phyloP scores from a whole-genome alignment of 2,113 vertebrate genomes.

The Coryphaenoides rupestris region DNA sequence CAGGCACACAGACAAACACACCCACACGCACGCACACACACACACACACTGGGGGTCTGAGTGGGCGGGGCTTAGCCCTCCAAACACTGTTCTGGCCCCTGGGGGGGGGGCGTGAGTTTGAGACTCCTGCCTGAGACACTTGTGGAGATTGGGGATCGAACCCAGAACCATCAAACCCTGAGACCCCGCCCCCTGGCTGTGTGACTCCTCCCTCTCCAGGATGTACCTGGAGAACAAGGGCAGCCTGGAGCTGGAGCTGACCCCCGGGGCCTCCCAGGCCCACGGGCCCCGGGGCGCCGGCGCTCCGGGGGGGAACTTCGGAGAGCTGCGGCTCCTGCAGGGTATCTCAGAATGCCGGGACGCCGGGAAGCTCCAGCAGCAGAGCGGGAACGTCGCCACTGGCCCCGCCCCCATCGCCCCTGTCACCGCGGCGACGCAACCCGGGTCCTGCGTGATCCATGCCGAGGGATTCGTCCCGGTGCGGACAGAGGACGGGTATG shows the following conservation, averaged over 20 bases:
- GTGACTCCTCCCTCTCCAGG: too few relatives aligned
- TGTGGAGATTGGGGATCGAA: too few relatives aligned
- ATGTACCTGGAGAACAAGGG: constrained; percentile 86
- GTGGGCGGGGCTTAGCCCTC: too few relatives aligned
- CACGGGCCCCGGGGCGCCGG: constrained; percentile 60
- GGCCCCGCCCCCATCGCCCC: too few relatives aligned
- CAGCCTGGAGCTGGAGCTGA: constrained; percentile 79
- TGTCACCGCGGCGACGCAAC: too few relatives aligned
- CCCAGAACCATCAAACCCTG: too few relatives aligned
- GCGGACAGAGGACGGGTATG: constrained; percentile 67
- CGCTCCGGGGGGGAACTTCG: constrained; percentile 66
- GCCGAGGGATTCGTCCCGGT: constrained; percentile 51
- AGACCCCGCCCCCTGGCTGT: too few relatives aligned
- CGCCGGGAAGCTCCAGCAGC: constrained; percentile 73
- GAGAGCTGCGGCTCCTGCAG: constrained; percentile 75
- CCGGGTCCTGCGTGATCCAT: constrained; percentile 52
- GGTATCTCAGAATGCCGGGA: constrained; percentile 73
- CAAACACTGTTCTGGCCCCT: too few relatives aligned
- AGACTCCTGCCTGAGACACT: too few relatives aligned
- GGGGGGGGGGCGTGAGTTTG: too few relatives aligned
- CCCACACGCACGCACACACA: background rate
- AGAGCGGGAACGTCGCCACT: constrained; percentile 27
- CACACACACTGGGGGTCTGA: too few relatives aligned
- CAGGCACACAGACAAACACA: background rate
- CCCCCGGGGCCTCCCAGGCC: constrained; percentile 61